Evolutionary conservation across 2,113 vertebrate species (phyloP).

Genomic region (Scopus umbretta): DNA sequence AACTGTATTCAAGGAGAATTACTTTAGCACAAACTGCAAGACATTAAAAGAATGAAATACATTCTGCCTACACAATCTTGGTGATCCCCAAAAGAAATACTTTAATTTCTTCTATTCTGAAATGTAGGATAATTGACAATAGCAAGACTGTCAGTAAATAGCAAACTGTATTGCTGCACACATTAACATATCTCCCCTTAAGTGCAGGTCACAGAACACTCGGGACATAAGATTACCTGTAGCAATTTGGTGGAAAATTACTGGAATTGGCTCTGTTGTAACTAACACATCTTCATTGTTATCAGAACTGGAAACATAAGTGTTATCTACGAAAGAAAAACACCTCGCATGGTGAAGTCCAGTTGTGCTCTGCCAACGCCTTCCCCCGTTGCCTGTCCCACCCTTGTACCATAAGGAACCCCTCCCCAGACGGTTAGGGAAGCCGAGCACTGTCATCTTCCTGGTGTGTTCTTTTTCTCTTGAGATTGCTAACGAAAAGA

Average conservation of each 20-base stretch:
- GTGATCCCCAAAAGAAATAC: neutral
- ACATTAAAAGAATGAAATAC: neutral
- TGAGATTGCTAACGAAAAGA: neutral
- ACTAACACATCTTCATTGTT: conserved; percentile 90
- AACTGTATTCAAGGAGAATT: neutral
- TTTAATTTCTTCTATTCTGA: neutral
- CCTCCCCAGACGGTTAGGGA: neutral
- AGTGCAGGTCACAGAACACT: neutral
- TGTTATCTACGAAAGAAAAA: conserved; percentile 79
- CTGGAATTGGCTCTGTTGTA: conserved; percentile 86
- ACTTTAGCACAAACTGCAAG: neutral
- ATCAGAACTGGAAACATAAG: conserved; percentile 89
- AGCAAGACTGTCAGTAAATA: neutral
- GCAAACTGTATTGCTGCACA: neutral
- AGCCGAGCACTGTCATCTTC: neutral
- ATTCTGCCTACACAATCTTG: neutral
- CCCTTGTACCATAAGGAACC: neutral
- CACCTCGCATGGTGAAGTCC: neutral
- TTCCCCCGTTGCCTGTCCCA: neutral
- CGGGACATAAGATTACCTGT: conserved; percentile 74
- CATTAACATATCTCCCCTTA: neutral
- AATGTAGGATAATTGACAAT: neutral
- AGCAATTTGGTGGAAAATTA: conserved; percentile 87
- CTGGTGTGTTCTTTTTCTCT: neutral
- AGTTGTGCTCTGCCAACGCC: neutral